Evolutionary conservation across 1,140 invertebrate genomes (phyloP), one percentile per base, ranked within the genome.

Genomic region (Nixonia krombeini): DNA sequence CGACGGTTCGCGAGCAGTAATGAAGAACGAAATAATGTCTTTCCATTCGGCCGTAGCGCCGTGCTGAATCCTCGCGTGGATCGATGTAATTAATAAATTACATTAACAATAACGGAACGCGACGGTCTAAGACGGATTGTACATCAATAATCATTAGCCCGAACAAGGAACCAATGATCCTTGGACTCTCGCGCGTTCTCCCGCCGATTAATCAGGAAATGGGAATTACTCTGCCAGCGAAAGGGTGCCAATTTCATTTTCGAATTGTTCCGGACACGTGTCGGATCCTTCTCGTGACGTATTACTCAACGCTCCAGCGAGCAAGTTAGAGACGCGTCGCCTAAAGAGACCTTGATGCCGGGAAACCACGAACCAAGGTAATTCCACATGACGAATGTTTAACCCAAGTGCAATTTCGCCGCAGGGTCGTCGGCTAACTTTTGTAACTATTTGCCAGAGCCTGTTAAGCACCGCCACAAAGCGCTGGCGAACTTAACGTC

Each of bases 301-400:
- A 37, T 37, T 13, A 37, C 35, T 37, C 35, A 37, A 37, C 16
- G 35, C n/a, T n/a, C n/a, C n/a, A 37, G 35, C 12, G 35, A 37
- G 15, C 35, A 15, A 37, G 35, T 37, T 37, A 15, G 35, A 37
- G 35, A 37, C 35, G 35, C 10, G 12, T 37, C 35, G 16, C 6
- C 35, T 65, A 49, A 65, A 65, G 56, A 65, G 59, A 56, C 62
- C 62, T 65, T 65, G 62, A 65, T 55, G 55, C 46, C 33, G 55
- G 56, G 56, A 61, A 65, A 65, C 56, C 62, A 52, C 63, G 63
- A 42, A 25, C 40, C 62, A 46, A 52, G 25, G 47, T 58, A 64
- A 64, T 47, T 40, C 42, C 53, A 42, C 44, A 23, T 51, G n/a
- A n/a, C n/a, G n/a, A n/a, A n/a, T n/a, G n/a, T n/a, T n/a, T n/a